phyloP scores from a whole-genome alignment of 2,113 vertebrate species.

The rabbit (Oryctolagus cuniculus) region mOryCun1.1 NC_091444.1:14809001-14809500 shows the following conservation, averaged over 20 bases:
- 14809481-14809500: too few relatives aligned
- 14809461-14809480: too few relatives aligned
- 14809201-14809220: not conserved
- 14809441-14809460: too few relatives aligned
- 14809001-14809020: not conserved
- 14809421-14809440: too few relatives aligned
- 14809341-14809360: too few relatives aligned
- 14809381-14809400: too few relatives aligned
- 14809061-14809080: not conserved
- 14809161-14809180: not conserved
- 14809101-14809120: not conserved
- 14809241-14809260: not conserved
- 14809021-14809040: not conserved
- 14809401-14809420: too few relatives aligned
- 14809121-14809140: not conserved
- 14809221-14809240: not conserved
- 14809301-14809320: not conserved
- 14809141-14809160: not conserved
- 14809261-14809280: rapidly evolving
- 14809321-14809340: too few relatives aligned
- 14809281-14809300: too few relatives aligned
- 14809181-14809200: not conserved
- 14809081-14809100: not conserved
- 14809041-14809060: not conserved
- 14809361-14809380: too few relatives aligned